A percentile compares a stretch with the other conserved stretches of the same genome.
phyloP scores from a whole-genome alignment of 2,113 vertebrate species.

The Electrona antarctica region DNA sequence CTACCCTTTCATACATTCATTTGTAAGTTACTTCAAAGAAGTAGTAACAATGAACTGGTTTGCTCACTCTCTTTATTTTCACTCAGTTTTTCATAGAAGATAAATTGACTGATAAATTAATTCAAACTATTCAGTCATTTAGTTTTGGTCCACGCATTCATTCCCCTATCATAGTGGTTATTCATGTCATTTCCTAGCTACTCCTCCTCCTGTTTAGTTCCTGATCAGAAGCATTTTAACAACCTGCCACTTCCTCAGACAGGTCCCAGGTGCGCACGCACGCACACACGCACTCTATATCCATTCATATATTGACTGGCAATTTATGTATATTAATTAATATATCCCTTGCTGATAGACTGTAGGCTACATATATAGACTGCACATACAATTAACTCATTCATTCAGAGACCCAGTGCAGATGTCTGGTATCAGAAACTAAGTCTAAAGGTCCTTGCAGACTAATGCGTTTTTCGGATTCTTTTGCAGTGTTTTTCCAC shows the following conservation, averaged over 20 bases:
- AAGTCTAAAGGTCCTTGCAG: no score
- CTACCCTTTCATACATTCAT: neutral
- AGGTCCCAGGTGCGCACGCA: constrained; percentile 27
- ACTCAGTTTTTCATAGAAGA: neutral
- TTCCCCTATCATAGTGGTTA: neutral
- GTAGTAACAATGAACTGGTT: neutral
- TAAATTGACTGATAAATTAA: neutral
- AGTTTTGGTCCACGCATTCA: neutral
- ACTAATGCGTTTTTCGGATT: no score
- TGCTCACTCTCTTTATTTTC: neutral
- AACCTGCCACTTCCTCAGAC: neutral
- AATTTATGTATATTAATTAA: no score
- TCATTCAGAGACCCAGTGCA: no score
- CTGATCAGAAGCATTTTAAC: neutral
- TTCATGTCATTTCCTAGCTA: neutral
- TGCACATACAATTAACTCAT: no score
- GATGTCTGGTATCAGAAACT: no score
- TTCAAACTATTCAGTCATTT: neutral
- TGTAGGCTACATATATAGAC: no score
- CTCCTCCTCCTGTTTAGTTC: neutral
- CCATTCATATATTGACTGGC: no score
- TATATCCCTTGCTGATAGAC: no score
- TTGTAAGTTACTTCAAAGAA: neutral
- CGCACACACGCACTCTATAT: no score
- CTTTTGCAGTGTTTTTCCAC: no score